phyloP scores from a whole-genome alignment of 2,113 vertebrate genomes.

The Cyanoliseus patagonus region DNA sequence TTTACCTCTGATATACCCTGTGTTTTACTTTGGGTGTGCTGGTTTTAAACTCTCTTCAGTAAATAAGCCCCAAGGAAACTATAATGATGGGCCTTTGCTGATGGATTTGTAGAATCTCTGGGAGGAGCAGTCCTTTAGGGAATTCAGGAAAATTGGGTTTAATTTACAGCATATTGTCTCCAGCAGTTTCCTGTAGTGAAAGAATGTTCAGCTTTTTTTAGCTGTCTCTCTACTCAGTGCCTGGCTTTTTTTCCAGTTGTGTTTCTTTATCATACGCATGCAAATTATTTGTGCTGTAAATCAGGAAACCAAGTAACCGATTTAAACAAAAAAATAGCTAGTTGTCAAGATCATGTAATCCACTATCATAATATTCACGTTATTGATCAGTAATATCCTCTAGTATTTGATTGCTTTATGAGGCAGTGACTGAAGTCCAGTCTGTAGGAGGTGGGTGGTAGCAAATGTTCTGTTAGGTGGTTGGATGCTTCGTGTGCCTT shows the following conservation, averaged over 20 bases:
- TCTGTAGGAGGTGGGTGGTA: neutral
- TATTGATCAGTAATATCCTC: neutral
- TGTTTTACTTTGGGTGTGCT: neutral
- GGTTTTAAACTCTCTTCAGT: neutral
- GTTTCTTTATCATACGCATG: neutral
- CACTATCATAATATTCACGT: neutral
- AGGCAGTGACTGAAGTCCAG: neutral
- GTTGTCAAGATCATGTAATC: neutral
- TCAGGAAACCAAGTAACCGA: neutral
- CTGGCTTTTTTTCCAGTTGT: neutral
- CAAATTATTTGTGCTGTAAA: neutral
- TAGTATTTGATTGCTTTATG: neutral
- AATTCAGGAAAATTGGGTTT: constrained; percentile 16
- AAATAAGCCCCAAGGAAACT: neutral
- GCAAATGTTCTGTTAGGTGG: neutral
- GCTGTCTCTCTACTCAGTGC: neutral
- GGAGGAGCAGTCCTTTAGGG: neutral
- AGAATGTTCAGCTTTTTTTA: neutral
- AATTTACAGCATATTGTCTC: constrained; percentile 13
- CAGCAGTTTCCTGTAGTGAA: constrained; percentile 9
- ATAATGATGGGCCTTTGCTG: neutral
- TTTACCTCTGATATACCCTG: fast-evolving
- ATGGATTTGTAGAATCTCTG: neutral
- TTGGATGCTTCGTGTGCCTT: neutral
- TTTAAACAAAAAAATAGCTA: neutral